Base-by-base conservation (phyloP, 2,888 invertebrate species). In the Sclerodermus sp. region DNA sequence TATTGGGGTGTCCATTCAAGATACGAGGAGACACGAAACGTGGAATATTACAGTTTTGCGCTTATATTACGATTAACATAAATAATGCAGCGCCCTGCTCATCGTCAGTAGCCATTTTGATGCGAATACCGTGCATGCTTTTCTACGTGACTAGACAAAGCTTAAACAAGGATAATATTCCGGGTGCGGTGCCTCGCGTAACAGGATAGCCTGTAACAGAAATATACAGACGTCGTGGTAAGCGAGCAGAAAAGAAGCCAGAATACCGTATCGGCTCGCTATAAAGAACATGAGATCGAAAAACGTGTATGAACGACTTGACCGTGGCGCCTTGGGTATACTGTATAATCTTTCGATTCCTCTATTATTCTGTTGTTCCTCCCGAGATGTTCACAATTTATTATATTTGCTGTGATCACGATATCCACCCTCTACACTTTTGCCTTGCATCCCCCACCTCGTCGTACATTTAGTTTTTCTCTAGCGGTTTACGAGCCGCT, bases 321-420 rank as follows among this genome's bases (percentile, higher is more conserved):
- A 53, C 49, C 53, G 49, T 55, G 52, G 51, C 55, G 51, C 53
- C 56, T 55, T 58, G 58, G 23, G 8, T 23, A 23, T 23, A 23
- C 8, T 23, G 8, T 67, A 69, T 68, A 70, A 70, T 70, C 72
- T 64, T 67, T 62, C 70, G 70, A 69, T 72, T 71, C 69, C 67
- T 65, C 68, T 70, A 71, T 74, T 71, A 73, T 69, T 67, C 65
- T 66, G 66, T 72, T 74, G 71, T 74, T 74, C 70, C 64, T 67
- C 51, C 57, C 63, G 60, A 56, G 67, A 67, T 64, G 64, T 66
- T 71, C 56, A 60, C 67, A 66, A 74, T 75, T 71, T 74, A 71
- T 72, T 70, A 65, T 68, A 65, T 60, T 58, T 49, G 14, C 42
- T 40, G 10, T 38, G 32, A 41, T 38, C 13, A 36, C 44, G 13